These are phyloP conservation scores for Orchesella flavescens DNA, from an alignment of 2,888 invertebrate genomes.

Conservation along the genomic window DNA sequence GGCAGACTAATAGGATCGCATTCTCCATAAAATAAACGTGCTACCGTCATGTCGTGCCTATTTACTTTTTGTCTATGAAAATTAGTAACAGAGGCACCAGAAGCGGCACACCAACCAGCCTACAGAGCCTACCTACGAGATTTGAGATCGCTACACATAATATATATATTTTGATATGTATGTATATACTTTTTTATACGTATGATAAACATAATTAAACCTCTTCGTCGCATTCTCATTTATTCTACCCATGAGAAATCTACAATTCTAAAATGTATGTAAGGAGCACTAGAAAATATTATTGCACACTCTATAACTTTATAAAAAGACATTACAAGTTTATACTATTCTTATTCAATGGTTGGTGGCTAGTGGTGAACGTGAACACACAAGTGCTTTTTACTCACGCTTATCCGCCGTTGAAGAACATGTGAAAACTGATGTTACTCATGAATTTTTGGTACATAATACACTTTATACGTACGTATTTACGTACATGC, in stretches of 20 bases:
- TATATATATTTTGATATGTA: too few relatives aligned
- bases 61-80: slow-evolving; percentile 14
- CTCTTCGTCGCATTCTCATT: slow-evolving; percentile 49
- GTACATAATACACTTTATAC: not conserved
- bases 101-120: too few relatives aligned
- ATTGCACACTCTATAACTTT: slow-evolving; percentile 7
- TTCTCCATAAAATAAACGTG: slow-evolving; percentile 41
- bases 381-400: not conserved
- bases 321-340: not conserved
- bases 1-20: slow-evolving; percentile 18
- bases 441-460: slow-evolving; percentile 3
- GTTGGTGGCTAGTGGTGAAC: too few relatives aligned
- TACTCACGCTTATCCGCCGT: not conserved
- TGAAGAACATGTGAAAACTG: not conserved
- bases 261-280: slow-evolving; percentile 21
- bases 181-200: not conserved
- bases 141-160: too few relatives aligned
- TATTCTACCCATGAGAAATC: slow-evolving; percentile 55
- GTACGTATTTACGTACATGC: too few relatives aligned
- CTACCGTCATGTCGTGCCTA: slow-evolving; percentile 7
- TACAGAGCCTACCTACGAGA: too few relatives aligned
- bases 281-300: slow-evolving; percentile 11
- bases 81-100: slow-evolving; percentile 1
- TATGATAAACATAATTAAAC: slow-evolving; percentile 58
- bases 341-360: not conserved